phyloP scores from a whole-genome alignment of 2,888 invertebrate genomes.

The Drosophila austrosaltans region DNA sequence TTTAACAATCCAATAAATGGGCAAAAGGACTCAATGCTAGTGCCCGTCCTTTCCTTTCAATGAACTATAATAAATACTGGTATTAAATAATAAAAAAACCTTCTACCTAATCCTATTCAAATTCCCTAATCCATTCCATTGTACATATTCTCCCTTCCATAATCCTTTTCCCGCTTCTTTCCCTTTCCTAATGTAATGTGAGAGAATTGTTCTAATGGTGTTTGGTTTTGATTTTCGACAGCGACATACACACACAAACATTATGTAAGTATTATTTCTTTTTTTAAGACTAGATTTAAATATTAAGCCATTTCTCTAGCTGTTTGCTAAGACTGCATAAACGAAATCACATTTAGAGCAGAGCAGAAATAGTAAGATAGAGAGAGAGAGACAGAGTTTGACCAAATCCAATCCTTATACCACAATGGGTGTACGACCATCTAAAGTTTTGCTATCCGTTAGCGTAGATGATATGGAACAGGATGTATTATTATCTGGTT shows the following conservation, averaged over 20 bases:
- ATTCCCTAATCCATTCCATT: no score
- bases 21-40: no score
- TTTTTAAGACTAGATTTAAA: conserved; percentile 70
- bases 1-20: not conserved
- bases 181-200: not conserved
- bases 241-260: conserved; percentile 64
- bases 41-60: no score
- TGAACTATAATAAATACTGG: no score
- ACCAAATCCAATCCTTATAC: conserved; percentile 53
- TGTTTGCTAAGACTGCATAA: conserved; percentile 51
- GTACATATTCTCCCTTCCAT: no score
- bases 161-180: not conserved
- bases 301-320: conserved; percentile 58
- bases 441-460: conserved; percentile 82
- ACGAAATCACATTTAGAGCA: conserved; percentile 64
- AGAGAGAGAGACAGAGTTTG: conserved; percentile 13
- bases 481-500: conserved; percentile 77
- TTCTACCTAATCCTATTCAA: no score
- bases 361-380: conserved; percentile 9
- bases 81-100: no score
- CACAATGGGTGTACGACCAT: conserved; percentile 82
- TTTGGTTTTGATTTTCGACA: conserved; percentile 33
- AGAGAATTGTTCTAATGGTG: conserved; percentile 2
- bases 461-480: conserved; percentile 81
- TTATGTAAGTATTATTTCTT: conserved; percentile 59